A percentile compares a stretch with the other conserved stretches of the same genome.
Evolutionary conservation across 2,888 invertebrate genomes (phyloP).

Genomic region (Bellardia pandia): DNA sequence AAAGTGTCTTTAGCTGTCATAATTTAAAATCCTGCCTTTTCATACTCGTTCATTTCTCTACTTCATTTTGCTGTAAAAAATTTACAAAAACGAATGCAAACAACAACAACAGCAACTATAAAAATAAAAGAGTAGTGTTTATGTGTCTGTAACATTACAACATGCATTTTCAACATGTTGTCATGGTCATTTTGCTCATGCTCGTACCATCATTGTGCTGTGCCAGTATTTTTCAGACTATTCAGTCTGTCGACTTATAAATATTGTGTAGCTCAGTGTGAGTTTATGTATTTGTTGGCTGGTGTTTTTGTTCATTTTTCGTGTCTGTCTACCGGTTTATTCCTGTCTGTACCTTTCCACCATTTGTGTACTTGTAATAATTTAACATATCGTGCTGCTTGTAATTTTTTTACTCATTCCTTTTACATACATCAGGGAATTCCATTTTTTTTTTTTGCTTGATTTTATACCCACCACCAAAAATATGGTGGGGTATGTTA

Average conservation of each 20-base stretch:
- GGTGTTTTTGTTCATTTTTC: constrained; percentile 18
- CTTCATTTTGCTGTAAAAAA: constrained; percentile 5
- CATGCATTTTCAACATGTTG: constrained; percentile 71
- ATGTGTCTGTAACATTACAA: constrained; percentile 49
- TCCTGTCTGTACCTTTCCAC: constrained; percentile 63
- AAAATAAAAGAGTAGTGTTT: constrained; percentile 38
- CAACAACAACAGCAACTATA: constrained; percentile 3
- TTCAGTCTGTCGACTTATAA: constrained; percentile 28
- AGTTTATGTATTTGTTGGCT: not conserved
- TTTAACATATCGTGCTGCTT: constrained; percentile 79
- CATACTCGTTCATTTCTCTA: constrained; percentile 9
- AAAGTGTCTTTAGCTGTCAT: constrained; percentile 57
- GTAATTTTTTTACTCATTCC: constrained; percentile 45
- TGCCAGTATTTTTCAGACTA: not conserved
- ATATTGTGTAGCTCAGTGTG: constrained; percentile 34
- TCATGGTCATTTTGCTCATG: constrained; percentile 69
- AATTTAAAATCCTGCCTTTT: constrained; percentile 59
- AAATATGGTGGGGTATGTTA: too few relatives aligned
- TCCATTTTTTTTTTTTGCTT: constrained; percentile 66
- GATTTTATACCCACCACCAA: not conserved
- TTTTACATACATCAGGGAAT: constrained; percentile 75
- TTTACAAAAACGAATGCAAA: constrained; percentile 10
- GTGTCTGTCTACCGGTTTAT: constrained; percentile 57
- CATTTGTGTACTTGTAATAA: constrained; percentile 77
- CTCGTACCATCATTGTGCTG: not conserved